Evolutionary conservation across 2,888 invertebrate genomes (phyloP), one percentile per base, ranked within the genome.

Genomic region (Pyrocoelia pectoralis): DNA sequence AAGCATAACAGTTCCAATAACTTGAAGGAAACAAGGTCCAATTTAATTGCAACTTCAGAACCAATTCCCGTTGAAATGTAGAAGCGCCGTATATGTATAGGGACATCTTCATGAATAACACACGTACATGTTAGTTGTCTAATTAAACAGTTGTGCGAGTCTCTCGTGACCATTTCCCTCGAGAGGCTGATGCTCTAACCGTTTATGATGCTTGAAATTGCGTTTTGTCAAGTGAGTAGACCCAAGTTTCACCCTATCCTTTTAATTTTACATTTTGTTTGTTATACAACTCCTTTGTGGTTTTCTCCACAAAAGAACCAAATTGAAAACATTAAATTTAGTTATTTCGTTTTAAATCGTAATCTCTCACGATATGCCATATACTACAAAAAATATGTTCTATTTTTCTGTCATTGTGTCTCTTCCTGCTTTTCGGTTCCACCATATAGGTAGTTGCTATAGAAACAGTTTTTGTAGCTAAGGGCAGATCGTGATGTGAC

Each of bases 111-210:
- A 70, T 70, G 70, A 70, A 71, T 72, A 70, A 70, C 68, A 65
- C 68, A 70, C 70, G 67, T 68, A 60, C 69, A 69, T 71, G 72
- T 73, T 70, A 64, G 70, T 69, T 70, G 72, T 71, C 73, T 73
- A 73, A 73, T 73, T 73, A 73, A 73, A 72, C 73, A 69, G 68
- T 68, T 62, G 66, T 69, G 65, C 49, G 48, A 56, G 60, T 68
- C 67, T 64, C 67, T 56, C 18, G 67, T 51, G 70, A 57, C 61
- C 58, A 14, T 57, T 57, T 66, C 65, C 63, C 63, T 56, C 41
- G 63, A 57, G 67, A 66, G 57, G 51, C 52, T 33, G 48, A 59
- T 24, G 56, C 61, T 52, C 52, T 56, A 40, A 51, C 58, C 65
- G 61, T 67, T 61, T 63, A 67, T 63, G 69, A 64, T 58, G 65